These are phyloP conservation scores for Alectoris magna DNA, from an alignment of 2,797 vertebrate species.

Conservation along the genomic window DNA sequence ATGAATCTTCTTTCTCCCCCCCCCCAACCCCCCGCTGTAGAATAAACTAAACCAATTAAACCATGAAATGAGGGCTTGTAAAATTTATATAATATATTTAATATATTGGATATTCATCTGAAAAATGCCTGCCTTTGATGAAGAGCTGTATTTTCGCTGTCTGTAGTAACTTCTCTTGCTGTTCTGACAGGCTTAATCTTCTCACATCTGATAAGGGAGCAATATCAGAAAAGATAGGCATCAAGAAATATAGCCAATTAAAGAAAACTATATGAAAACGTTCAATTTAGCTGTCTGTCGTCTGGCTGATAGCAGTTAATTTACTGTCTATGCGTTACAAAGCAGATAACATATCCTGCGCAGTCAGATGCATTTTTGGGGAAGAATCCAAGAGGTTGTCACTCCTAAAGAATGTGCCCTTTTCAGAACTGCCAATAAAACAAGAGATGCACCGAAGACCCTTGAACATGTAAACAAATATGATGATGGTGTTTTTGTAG, in stretches of 20 bases:
- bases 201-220: not conserved
- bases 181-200: constrained; percentile 20
- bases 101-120: not conserved
- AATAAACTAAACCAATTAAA: not conserved
- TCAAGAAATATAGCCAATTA: constrained; percentile 26
- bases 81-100: not conserved
- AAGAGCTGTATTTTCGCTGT: not conserved
- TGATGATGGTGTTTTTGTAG: not conserved
- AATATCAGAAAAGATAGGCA: not conserved
- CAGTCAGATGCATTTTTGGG: not conserved
- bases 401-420: constrained; percentile 10
- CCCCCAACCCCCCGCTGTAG: not conserved
- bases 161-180: not conserved
- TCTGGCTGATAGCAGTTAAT: not conserved
- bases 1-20: not conserved
- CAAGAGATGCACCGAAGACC: not conserved
- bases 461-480: constrained; percentile 24
- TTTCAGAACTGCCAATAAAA: constrained; percentile 14
- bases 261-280: not conserved
- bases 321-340: not conserved
- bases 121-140: not conserved
- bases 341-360: constrained; percentile 31
- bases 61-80: not conserved
- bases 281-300: not conserved
- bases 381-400: not conserved